Evolutionary conservation across 2,113 vertebrate genomes (phyloP), one percentile per base, ranked within the genome.

Genomic region (Peromyscus polionotus): DNA sequence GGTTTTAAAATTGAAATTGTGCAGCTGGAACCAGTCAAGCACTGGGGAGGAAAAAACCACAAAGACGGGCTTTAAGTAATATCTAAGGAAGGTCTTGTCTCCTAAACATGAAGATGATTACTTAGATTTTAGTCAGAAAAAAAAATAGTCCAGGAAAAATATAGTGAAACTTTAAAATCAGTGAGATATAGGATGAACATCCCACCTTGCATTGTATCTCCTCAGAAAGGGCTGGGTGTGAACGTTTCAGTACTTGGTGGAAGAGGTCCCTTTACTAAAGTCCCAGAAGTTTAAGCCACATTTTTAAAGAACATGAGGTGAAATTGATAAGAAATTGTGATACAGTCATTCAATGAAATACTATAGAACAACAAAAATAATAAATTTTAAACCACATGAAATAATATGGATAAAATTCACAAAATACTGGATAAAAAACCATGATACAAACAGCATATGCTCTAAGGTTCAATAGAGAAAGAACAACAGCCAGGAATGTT

Each of bases 1-100:
- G 12, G 9, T 93, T 70, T 95, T 93, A 91, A 97, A 94, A 77
- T 22, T 73, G 28, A 91, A 86, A 96, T 28, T 51, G 24, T 81
- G 17, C 26, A 51, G 36, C 67, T 70, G 11, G 94, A 93, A 89
- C 68, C 67, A 68, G 16, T 51, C 42, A 59, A 77, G 48, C 65
- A 79, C 3, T 88, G 33, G 70, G 13, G n/a, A 67, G 10, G 19
- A 2, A 88, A 87, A 87, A 79, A 28, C 3, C 17, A 70, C 2
- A 28, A 68, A 75, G 5, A 70, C 39, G 0, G 4, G 26, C 48
- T 68, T 96, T 80, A 76, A 72, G 76, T 88, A 14, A 88, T 70
- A 33, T 20, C 20, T 67, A 54, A 83, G 51, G 26, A 94, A 76
- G 79, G 70, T 0, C 5, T 84, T 90, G 83, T 77, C 39, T 96